Evolutionary conservation across 2,888 invertebrate species (phyloP).

Genomic region (Ametastegia equiseti): DNA sequence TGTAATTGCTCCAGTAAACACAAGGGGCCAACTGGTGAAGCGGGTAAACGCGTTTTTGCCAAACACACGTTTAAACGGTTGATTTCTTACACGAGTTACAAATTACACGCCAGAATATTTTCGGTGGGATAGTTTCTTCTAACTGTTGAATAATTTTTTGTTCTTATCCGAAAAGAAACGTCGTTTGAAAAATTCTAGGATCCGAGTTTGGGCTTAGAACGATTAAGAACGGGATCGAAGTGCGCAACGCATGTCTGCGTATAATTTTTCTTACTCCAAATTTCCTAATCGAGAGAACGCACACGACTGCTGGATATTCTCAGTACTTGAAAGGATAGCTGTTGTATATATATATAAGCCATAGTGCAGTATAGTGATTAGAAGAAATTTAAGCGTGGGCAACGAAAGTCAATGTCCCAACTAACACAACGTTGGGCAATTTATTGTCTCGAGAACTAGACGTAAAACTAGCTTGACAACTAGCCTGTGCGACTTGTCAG

Average conservation of each 20-base stretch:
- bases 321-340: not conserved
- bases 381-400: slow-evolving; percentile 3
- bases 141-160: too few species aligned
- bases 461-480: not conserved
- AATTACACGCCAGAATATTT: too few species aligned
- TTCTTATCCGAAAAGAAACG: too few species aligned
- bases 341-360: not conserved
- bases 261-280: too few species aligned
- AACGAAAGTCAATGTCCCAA: slow-evolving; percentile 35
- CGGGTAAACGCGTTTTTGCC: too few species aligned
- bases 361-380: not conserved
- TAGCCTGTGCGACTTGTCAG: not conserved
- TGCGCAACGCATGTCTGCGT: too few species aligned
- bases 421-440: not conserved
- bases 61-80: not conserved
- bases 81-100: not conserved
- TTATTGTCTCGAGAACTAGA: slow-evolving; percentile 14
- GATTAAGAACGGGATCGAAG: too few species aligned
- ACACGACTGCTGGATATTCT: not conserved
- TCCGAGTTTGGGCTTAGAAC: too few species aligned
- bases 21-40: not conserved
- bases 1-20: not conserved
- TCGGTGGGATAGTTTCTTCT: too few species aligned
- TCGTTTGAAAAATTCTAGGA: too few species aligned
- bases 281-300: too few species aligned